phyloP scores from a whole-genome alignment of 2,888 invertebrate genomes.

The Drosophila merina region DNA sequence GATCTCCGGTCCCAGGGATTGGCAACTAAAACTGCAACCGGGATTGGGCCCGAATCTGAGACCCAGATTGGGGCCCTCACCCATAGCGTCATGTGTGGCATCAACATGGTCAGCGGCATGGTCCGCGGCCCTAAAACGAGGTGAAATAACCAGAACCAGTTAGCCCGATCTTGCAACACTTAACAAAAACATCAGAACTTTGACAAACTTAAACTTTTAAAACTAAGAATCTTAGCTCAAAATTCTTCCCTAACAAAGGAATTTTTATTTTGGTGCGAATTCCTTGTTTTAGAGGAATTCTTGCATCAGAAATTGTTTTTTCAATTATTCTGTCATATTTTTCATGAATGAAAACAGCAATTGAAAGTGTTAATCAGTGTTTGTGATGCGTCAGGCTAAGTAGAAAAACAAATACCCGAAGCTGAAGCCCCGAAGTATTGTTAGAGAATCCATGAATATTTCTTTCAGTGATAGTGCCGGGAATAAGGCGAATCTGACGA shows the following conservation, averaged over 20 bases:
- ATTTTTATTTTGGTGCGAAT: not conserved
- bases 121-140: slow-evolving; percentile 40
- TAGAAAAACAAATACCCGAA: not conserved
- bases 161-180: slow-evolving; percentile 27
- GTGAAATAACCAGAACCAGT: slow-evolving; percentile 53
- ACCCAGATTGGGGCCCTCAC: slow-evolving; percentile 24
- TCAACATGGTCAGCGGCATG: slow-evolving; percentile 49
- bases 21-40: slow-evolving; percentile 31
- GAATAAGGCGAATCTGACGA: slow-evolving; percentile 17
- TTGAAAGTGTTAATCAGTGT: slow-evolving; percentile 4
- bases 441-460: not conserved
- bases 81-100: slow-evolving; percentile 74
- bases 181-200: not conserved
- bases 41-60: slow-evolving; percentile 30
- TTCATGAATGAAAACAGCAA: not conserved
- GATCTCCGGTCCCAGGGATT: slow-evolving; percentile 28
- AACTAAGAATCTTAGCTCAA: too few species aligned
- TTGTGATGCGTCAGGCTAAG: slow-evolving; percentile 1
- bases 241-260: not conserved
- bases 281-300: not conserved
- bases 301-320: not conserved
- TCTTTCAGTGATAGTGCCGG: slow-evolving; percentile 14
- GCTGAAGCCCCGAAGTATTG: not conserved
- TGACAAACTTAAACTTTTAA: too few species aligned
- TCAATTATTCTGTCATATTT: not conserved